Evolutionary conservation across 2,113 vertebrate species (phyloP).

Genomic region (Eulemur macaco): DNA sequence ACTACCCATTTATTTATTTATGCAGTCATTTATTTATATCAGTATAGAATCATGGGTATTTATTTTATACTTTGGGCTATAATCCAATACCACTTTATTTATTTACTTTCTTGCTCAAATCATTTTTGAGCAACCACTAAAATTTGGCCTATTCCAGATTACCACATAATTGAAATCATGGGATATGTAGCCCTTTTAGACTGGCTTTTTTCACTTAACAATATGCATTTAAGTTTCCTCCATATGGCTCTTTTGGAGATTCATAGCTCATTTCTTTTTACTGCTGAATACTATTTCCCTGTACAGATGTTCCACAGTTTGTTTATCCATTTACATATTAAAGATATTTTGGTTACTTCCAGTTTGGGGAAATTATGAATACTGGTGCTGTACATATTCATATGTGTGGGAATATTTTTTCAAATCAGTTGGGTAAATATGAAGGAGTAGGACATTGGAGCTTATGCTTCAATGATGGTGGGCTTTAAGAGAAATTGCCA

Average conservation of each 20-base stretch:
- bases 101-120: neutral
- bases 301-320: neutral
- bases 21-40: neutral
- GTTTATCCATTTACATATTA: neutral
- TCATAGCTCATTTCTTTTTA: neutral
- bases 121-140: neutral
- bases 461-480: neutral
- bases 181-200: neutral
- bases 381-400: neutral
- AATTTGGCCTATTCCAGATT: neutral
- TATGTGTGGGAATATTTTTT: neutral
- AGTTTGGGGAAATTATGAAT: neutral
- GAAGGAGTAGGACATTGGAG: neutral
- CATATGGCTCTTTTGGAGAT: neutral
- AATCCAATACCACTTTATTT: neutral
- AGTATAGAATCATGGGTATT: neutral
- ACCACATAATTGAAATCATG: neutral
- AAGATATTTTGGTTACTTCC: neutral
- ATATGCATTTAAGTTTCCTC: neutral
- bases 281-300: neutral
- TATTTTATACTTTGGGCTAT: neutral
- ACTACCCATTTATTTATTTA: neutral
- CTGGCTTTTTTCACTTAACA: neutral
- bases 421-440: neutral
- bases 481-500: neutral